Percentiles rank a stretch among this genome's conserved stretches.
These are phyloP conservation scores for Ophion costatus DNA, from an alignment of 2,888 invertebrate species.

Conservation along the genomic window DNA sequence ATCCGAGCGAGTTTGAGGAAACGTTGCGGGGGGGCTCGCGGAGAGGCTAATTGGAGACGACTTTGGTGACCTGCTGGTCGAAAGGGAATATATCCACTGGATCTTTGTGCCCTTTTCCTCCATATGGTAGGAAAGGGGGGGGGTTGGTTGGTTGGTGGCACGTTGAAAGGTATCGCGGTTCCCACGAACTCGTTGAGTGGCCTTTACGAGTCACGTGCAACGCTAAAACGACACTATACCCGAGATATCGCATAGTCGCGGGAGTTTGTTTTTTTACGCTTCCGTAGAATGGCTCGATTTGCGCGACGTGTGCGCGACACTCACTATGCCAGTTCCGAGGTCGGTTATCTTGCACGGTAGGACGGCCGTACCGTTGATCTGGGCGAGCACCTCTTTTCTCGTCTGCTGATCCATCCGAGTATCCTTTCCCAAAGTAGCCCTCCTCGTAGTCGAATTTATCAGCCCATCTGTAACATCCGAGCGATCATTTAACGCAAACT, in stretches of 20 bases:
- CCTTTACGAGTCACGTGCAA: constrained; percentile 9
- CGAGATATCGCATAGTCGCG: not conserved
- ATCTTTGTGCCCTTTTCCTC: too few species aligned
- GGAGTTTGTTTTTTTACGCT: not conserved
- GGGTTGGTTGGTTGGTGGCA: not conserved
- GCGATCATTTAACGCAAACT: not conserved
- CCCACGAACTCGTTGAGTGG: not conserved
- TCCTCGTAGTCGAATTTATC: constrained; percentile 44
- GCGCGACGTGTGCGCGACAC: constrained; percentile 73
- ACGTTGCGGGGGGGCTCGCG: too few species aligned
- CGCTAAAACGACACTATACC: constrained; percentile 7
- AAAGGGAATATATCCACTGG: too few species aligned
- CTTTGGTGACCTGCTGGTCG: too few species aligned
- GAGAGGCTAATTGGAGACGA: not conserved
- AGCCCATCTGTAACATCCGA: constrained; percentile 64
- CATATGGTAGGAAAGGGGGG: too few species aligned
- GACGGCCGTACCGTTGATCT: constrained; percentile 87
- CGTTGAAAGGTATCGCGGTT: constrained; percentile 6
- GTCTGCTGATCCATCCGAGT: constrained; percentile 21
- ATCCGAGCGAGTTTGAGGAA: not conserved
- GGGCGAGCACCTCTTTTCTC: constrained; percentile 86
- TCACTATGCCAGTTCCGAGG: constrained; percentile 87
- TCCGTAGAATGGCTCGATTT: constrained; percentile 1
- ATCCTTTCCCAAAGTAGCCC: constrained; percentile 28
- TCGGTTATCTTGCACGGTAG: constrained; percentile 88